Base-by-base conservation (phyloP, 2,797 vertebrate genomes). In the Margarornis squamiger region DNA sequence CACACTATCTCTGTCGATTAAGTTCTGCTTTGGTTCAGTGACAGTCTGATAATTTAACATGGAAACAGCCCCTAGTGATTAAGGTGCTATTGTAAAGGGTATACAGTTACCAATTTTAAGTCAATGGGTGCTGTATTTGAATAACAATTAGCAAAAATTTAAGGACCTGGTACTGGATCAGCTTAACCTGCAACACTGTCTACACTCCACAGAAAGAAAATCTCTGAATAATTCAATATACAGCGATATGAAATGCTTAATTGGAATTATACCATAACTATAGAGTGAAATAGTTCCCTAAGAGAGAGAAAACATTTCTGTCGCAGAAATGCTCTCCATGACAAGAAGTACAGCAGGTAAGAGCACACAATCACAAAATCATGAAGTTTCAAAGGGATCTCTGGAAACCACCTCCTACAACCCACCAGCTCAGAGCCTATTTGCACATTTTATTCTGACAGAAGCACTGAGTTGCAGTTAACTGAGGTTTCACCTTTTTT, bases 281-380 rank as follows among this genome's bases (percentile, higher is more conserved):
- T 7, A 58, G 38, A 51, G 13, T 6, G 7, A 90, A 6, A 20
- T 16, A 59, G 8, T 45, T 74, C 16, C 10, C 20, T 29, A 7
- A 43, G 29, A 73, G 9, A 8, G 2, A 67, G 65, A 77, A 63
- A 30, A 0, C 0, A 5, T 11, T 46, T 74, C 18, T 51, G 5
- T 49, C 55, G 43, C 26, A 63, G 59, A 80, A 70, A 49, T 29
- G 4, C 9, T 70, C 20, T 67, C 30, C 6, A 2, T 59, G 21
- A 57, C 48, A 57, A 30, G 55, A n/a, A 46, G 15, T 24, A 78
- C 14, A 48, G 24, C 12, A 38, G 32, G 23, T 23, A 70, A 81
- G 18, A 57, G 15, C 22, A 61, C 2, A 2, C 4, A 38, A 58
- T 38, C 51, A 73, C 29, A 49, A 71, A 66, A 61, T 19, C 36